Evolutionary conservation across 2,888 invertebrate species (phyloP).

Genomic region (Hypercompe scribonia): DNA sequence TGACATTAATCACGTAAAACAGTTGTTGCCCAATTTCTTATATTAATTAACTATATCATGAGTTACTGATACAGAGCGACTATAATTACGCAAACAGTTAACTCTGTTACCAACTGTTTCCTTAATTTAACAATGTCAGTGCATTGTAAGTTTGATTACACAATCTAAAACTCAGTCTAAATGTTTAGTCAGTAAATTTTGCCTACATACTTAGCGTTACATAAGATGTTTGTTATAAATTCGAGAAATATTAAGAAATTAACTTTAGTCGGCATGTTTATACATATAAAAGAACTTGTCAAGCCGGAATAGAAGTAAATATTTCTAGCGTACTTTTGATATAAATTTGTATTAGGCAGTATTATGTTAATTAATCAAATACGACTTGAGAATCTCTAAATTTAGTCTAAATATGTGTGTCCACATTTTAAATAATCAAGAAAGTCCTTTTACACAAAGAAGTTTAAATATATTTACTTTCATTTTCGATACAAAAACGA

Average conservation of each 20-base stretch:
- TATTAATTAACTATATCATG: not conserved
- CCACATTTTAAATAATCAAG: not conserved
- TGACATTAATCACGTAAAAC: not conserved
- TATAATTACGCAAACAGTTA: not conserved
- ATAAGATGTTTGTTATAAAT: not conserved
- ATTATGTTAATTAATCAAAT: slow-evolving; percentile 26
- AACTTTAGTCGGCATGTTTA: not conserved
- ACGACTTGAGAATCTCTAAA: slow-evolving; percentile 18
- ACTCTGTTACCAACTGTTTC: not conserved
- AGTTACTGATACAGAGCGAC: not conserved
- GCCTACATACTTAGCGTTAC: not conserved
- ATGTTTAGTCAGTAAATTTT: not conserved
- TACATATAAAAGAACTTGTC: slow-evolving; percentile 9
- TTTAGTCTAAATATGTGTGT: not conserved
- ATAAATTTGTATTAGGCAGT: slow-evolving; percentile 29
- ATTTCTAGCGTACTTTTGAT: slow-evolving; percentile 16
- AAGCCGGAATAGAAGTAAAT: slow-evolving; percentile 25
- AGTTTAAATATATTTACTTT: not conserved
- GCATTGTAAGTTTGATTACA: not conserved
- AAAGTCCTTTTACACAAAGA: not conserved
- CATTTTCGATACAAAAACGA: not conserved
- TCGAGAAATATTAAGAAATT: not conserved
- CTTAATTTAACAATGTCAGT: not conserved
- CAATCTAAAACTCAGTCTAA: not conserved
- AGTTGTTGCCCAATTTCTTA: not conserved